A percentile compares a stretch with the other conserved stretches of the same genome.
Conservation (phyloP, 2,113 vertebrate species). For the Peromyscus californicus region DNA sequence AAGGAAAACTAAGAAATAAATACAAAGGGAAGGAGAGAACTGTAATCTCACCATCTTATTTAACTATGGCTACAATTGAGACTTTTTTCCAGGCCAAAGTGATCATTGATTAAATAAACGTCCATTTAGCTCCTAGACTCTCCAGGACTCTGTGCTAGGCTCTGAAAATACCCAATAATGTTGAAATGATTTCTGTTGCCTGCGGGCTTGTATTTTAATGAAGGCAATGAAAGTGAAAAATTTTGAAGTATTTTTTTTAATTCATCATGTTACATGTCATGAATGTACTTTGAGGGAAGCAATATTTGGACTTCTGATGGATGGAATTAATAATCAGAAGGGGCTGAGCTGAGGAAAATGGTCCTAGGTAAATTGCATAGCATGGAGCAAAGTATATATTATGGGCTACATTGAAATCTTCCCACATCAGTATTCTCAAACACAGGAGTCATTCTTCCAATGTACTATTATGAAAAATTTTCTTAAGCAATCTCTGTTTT, state of each 20-base stretch:
- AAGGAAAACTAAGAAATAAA: not conserved
- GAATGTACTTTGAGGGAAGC: not conserved
- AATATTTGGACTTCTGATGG: not conserved
- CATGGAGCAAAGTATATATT: not conserved
- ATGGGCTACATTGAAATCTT: not conserved
- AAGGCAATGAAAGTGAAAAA: not conserved
- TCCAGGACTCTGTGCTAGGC: not conserved
- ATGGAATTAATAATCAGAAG: slow-evolving; percentile 25
- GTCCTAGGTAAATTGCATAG: not conserved
- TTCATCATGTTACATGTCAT: not conserved
- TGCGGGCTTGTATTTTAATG: not conserved
- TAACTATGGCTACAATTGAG: not conserved
- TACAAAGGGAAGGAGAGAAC: slow-evolving; percentile 17
- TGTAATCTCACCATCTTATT: not conserved
- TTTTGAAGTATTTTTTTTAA: not conserved
- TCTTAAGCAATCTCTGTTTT: not conserved
- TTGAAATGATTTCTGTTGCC: slow-evolving; percentile 1
- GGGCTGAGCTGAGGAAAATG: not conserved
- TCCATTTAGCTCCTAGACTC: not conserved
- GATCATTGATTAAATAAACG: slow-evolving; percentile 6
- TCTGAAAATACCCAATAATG: not conserved
- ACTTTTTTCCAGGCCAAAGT: not conserved
- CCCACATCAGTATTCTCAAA: not conserved
- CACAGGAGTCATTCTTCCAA: not conserved
- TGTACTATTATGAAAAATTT: not conserved